Base-by-base conservation (phyloP, 2,797 vertebrate genomes). In the Echeneis naucrates region DNA sequence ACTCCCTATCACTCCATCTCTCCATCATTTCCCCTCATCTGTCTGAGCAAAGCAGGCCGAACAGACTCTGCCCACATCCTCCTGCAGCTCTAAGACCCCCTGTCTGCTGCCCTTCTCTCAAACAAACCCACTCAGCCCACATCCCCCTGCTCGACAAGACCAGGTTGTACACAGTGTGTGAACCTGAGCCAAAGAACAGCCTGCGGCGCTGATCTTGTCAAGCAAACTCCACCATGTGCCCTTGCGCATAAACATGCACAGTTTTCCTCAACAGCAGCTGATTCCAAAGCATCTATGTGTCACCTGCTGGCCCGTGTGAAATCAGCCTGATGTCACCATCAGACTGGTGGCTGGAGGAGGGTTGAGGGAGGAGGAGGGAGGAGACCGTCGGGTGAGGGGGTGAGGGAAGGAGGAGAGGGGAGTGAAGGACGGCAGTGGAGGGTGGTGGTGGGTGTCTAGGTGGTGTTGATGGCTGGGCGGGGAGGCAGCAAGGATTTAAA, bases 401-500 rank as follows among this genome's bases (percentile, higher is more conserved):
- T 11, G 50, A 3, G 48, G n/a, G n/a, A n/a, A n/a, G n/a, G n/a
- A n/a, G n/a, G n/a, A n/a, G 48, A 56, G 57, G 63, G 72, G 63
- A 56, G 75, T 52, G 68, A 72, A 69, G 56, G 71, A 66, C 47
- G 55, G 77, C 47, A 63, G 74, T 61, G 50, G 63, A 75, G 70
- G 47, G 47, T 44, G 42, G 17, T 6, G 78, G 75, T 82, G 88
- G 83, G 83, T 80, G 78, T 64, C 65, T 71, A 65, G 68, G 73
- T 83, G 85, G 88, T 89, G 87, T 80, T 91, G 89, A 90, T 88
- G 87, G 84, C 87, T 90, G 92, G 88, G 90, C 72, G 92, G 89
- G 76, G 84, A 82, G 87, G 85, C 85, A 87, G 81, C 50, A 67
- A 86, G 93, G 90, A 94, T 93, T 94, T 94, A 94, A 93, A 93